Conservation (phyloP, 53 echinoderm and acorn worm species). For the Mesocentrotus franciscanus region DNA sequence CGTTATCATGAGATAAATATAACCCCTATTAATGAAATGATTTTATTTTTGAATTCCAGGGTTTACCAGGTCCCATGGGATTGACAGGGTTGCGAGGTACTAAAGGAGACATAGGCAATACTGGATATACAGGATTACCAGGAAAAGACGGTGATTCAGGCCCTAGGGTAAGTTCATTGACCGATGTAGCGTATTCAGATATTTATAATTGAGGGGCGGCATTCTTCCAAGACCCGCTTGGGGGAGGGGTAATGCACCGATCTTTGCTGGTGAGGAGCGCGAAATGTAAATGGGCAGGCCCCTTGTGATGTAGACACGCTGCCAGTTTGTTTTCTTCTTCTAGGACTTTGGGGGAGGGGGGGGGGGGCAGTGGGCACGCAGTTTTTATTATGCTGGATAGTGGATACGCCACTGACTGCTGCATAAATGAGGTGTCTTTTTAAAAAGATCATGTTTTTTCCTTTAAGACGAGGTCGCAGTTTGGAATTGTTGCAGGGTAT, state of each 20-base stretch:
- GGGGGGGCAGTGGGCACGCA: too few species aligned
- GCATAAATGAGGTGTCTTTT: too few species aligned
- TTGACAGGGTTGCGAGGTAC: slow-evolving; percentile 3
- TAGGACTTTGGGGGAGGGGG: too few species aligned
- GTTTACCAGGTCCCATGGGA: slow-evolving; percentile 12
- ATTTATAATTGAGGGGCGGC: background rate
- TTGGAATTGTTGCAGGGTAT: background rate
- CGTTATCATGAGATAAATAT: background rate
- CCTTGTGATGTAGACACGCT: too few species aligned
- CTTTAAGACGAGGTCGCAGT: background rate
- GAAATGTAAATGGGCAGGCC: too few species aligned
- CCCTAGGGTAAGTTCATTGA: slow-evolving; percentile 27
- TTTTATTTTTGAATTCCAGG: background rate
- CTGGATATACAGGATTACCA: slow-evolving; percentile 22
- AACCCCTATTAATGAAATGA: background rate
- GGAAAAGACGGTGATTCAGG: slow-evolving; percentile 51
- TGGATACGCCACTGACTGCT: too few species aligned
- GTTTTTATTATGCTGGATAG: too few species aligned
- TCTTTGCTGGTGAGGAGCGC: too few species aligned
- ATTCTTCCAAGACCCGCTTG: background rate
- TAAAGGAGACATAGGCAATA: background rate
- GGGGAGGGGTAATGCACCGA: too few species aligned
- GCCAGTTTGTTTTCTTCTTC: too few species aligned
- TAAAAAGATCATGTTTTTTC: too few species aligned
- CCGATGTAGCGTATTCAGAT: background rate